Base-by-base conservation (phyloP, 2,888 invertebrate genomes). In the Elmis aenea region DNA sequence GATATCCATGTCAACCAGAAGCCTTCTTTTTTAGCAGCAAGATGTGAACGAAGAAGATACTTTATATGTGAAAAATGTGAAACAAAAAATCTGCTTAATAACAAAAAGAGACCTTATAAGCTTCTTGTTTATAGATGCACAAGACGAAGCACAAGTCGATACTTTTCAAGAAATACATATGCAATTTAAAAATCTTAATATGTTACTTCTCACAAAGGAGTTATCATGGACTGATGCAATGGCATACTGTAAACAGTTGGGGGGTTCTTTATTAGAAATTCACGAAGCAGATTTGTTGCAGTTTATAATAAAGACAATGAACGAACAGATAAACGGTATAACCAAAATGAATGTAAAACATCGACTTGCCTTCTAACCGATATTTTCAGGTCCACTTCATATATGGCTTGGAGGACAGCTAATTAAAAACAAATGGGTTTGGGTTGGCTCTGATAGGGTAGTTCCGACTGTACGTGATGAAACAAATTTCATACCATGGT, bases 31-130 rank as follows among this genome's bases (percentile, higher is more conserved):
- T 2, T 29, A 13, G 24, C n/a, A 4, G n/a, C 23, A 1, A 3
- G 8, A 5, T 35, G 35, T 13, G 24, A 29, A 13, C 22, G 15
- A 2, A 3, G 23, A 16, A 11, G 29, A 16, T 12, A 29, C 4
- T 23, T 35, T 29, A n/a, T 35, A 10, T 35, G 35, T 16, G 35
- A 35, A 28, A 18, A 28, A 23, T 35, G 35, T 35, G 16, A 14
- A 11, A 5, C 18, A 18, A n/a, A n/a, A n/a, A n/a, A n/a, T n/a
- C n/a, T n/a, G n/a, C n/a, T n/a, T n/a, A n/a, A n/a, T n/a, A n/a
- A n/a, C n/a, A n/a, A n/a, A n/a, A n/a, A n/a, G n/a, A n/a, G n/a
- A n/a, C n/a, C n/a, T n/a, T n/a, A n/a, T n/a, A n/a, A n/a, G n/a
- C n/a, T n/a, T n/a, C n/a, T n/a, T n/a, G n/a, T n/a, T n/a, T n/a